phyloP scores from a whole-genome alignment of 2,797 vertebrate species.

The Paedocypris micromegethes region DNA sequence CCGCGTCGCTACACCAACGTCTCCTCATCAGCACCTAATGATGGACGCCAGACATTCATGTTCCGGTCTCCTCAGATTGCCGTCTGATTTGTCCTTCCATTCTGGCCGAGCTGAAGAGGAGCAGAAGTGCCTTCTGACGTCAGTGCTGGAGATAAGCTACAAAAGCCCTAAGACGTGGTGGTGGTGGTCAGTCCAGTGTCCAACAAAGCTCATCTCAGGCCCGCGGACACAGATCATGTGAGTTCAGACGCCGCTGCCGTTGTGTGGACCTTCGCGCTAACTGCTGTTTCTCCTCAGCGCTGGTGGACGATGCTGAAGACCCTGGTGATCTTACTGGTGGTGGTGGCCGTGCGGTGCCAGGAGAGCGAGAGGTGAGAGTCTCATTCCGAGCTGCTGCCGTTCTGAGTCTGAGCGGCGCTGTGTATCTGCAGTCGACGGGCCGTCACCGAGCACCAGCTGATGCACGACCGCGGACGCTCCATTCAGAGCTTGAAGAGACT shows the following conservation, averaged over 20 bases:
- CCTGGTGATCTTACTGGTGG: slow-evolving; percentile 54
- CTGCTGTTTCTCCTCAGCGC: slow-evolving; percentile 6
- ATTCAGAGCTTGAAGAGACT: slow-evolving; percentile 76
- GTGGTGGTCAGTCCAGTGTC: not conserved
- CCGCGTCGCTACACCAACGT: slow-evolving; percentile 53
- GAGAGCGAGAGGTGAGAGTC: slow-evolving; percentile 59
- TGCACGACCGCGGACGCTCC: slow-evolving; percentile 69
- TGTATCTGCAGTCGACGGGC: slow-evolving; percentile 58
- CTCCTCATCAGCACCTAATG: no score
- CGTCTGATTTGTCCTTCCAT: no score
- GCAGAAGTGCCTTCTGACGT: no score
- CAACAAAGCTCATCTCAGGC: not conserved
- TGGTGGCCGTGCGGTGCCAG: slow-evolving; percentile 54
- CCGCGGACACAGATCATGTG: slow-evolving; percentile 5
- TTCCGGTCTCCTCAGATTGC: no score
- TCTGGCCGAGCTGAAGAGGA: no score
- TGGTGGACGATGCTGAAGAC: slow-evolving; percentile 47
- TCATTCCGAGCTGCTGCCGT: no score
- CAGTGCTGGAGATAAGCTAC: no score
- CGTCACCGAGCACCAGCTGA: slow-evolving; percentile 71
- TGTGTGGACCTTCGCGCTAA: no score
- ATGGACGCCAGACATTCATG: no score
- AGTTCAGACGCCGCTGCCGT: not conserved
- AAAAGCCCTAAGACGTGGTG: not conserved
- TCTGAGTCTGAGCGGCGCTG: no score